Percentiles rank a stretch among this genome's conserved stretches.
Conservation (phyloP, 2,113 vertebrate genomes). For the Tringa solitaria region DNA sequence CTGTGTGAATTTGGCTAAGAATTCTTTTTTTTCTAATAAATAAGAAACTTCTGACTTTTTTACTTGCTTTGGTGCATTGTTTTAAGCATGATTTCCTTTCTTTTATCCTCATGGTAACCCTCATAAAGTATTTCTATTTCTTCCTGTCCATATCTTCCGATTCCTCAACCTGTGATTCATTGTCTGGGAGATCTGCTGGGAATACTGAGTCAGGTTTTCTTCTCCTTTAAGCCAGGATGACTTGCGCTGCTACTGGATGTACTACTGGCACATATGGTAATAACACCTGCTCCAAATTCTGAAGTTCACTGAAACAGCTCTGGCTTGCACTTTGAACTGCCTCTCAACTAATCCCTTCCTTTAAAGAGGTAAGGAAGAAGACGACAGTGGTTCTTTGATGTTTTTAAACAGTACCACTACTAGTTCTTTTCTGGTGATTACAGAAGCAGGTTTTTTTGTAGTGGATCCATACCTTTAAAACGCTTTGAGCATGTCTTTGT, state of each 20-base stretch:
- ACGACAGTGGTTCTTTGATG: constrained; percentile 39
- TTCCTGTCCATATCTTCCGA: neutral
- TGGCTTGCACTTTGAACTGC: constrained; percentile 60
- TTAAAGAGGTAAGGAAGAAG: constrained; percentile 43
- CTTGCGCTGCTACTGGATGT: constrained; percentile 51
- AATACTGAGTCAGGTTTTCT: constrained; percentile 55
- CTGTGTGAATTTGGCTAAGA: neutral
- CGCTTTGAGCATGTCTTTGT: neutral
- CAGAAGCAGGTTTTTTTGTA: neutral
- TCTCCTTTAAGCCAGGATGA: constrained; percentile 49
- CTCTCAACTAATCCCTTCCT: constrained; percentile 55
- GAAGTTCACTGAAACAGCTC: constrained; percentile 32
- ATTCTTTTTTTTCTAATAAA: neutral
- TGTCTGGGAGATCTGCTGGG: constrained; percentile 23
- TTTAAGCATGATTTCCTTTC: neutral
- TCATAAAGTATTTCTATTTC: constrained; percentile 21
- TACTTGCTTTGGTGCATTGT: neutral
- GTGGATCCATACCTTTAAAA: neutral
- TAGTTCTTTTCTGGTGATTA: neutral
- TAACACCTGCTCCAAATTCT: constrained; percentile 62
- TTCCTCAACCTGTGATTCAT: constrained; percentile 41
- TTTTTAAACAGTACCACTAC: constrained; percentile 45
- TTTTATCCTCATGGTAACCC: neutral
- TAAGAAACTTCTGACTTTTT: neutral
- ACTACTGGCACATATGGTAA: constrained; percentile 52